phyloP scores from a whole-genome alignment of 2,113 vertebrate genomes.

The Ornithorhynchus anatinus region DNA sequence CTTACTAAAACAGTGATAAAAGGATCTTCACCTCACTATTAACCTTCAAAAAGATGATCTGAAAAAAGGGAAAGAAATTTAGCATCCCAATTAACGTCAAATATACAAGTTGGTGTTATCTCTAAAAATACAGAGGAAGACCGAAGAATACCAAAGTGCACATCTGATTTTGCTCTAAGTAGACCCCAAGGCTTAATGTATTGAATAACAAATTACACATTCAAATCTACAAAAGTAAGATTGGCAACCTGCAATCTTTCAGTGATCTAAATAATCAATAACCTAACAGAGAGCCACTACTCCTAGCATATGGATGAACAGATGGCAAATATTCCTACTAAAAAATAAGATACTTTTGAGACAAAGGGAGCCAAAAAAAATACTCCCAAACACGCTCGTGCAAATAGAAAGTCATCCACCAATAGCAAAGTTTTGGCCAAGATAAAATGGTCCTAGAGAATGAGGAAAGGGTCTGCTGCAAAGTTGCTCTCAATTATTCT shows the following conservation, averaged over 20 bases:
- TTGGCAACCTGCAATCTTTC: too few species aligned
- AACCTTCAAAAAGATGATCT: neutral
- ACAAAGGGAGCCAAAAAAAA: too few species aligned
- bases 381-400: neutral
- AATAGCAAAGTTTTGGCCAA: slow-evolving; percentile 3
- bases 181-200: too few species aligned
- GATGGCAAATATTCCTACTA: neutral
- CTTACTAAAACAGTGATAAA: neutral
- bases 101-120: neutral
- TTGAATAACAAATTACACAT: too few species aligned
- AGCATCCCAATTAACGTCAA: neutral
- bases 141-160: too few species aligned
- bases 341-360: neutral
- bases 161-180: too few species aligned
- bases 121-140: neutral
- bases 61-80: neutral
- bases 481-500: neutral
- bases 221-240: too few species aligned
- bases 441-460: neutral
- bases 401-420: slow-evolving; percentile 1
- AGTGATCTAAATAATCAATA: too few species aligned
- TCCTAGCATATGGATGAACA: too few species aligned
- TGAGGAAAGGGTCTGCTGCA: neutral
- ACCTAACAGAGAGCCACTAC: too few species aligned
- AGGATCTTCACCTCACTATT: neutral